A percentile compares a stretch with the other conserved stretches of the same genome.
phyloP scores from a whole-genome alignment of 30 jellyfish, hydroid and myxozoan genomes.

The Nemopilema nomurai region DNA sequence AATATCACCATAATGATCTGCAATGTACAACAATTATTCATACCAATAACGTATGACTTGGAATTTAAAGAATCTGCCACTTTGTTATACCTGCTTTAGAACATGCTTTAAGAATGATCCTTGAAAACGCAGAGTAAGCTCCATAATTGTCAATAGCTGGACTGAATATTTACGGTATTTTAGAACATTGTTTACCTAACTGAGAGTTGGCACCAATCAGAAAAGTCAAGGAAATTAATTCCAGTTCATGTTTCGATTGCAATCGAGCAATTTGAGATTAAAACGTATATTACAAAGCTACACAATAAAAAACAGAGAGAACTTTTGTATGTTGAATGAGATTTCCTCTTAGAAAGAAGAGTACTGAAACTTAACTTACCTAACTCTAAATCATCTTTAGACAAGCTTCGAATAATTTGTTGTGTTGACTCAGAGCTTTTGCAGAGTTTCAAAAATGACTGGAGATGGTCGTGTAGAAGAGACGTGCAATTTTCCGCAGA shows the following conservation, averaged over 20 bases:
- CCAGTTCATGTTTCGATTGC: too few species aligned
- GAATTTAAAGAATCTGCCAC: neutral
- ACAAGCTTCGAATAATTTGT: constrained; percentile 88
- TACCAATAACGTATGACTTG: neutral
- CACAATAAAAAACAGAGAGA: too few species aligned
- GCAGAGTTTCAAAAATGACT: constrained; percentile 69
- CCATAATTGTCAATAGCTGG: too few species aligned
- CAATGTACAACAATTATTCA: neutral
- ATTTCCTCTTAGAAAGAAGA: neutral
- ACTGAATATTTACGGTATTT: too few species aligned
- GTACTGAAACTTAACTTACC: constrained; percentile 34
- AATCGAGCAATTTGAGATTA: too few species aligned
- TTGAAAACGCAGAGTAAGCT: too few species aligned
- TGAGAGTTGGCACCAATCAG: too few species aligned
- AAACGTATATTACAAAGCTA: neutral
- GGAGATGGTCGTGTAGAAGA: constrained; percentile 62
- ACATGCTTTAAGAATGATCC: too few species aligned
- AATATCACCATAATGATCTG: constrained; percentile 74
- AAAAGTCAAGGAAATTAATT: too few species aligned
- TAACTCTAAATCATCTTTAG: constrained; percentile 59
- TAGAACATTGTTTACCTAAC: too few species aligned
- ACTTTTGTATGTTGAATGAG: too few species aligned
- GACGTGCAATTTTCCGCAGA: constrained; percentile 72
- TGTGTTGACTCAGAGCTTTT: constrained; percentile 74
- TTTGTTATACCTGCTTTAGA: neutral